Evolutionary conservation across 2,888 invertebrate genomes (phyloP), one percentile per base, ranked within the genome.

Genomic region (Azorinus chamasolen): DNA sequence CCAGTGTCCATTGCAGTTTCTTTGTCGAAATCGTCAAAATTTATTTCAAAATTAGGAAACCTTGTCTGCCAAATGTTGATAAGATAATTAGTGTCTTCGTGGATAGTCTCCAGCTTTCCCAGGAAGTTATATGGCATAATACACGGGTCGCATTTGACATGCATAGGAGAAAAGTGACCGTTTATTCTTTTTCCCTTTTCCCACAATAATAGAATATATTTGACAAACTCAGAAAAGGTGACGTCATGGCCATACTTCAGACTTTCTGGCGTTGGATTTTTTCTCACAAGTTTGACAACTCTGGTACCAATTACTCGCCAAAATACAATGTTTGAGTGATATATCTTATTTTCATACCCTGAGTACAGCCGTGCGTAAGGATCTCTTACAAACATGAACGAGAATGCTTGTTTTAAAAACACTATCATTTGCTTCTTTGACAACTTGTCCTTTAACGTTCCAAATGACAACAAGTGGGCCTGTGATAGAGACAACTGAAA

Each of bases 291-390:
- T 16, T 57, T 59, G 12, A 72, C 63, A 18, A 87, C 73, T 55
- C 73, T 68, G 8, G 41, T 75, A 2, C 88, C 87, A 18, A 79
- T 64, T 2, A 25, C 8, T 4, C 46, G 50, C 88, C 88, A 88
- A 53, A 83, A 88, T 25, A 57, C 45, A 0, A 78, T 66, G 70
- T 88, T 87, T 0, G 84, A 82, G 22, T 83, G 73, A 45, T 84
- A 88, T 25, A 89, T 48, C 71, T 89, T 89, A 61, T 88, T 85
- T 25, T 84, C 79, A 55, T 87, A 89, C 0, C 85, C 88, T 1
- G 89, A 87, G 20, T 85, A 72, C 8, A 87, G 53, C 39, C 87
- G 46, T 10, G 84, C 61, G 58, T 83, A 88, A 1, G 89, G 89
- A 37, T 88, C 86, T 1, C 88, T 70, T 0, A 87, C 86, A 65